phyloP scores from a whole-genome alignment of 2,113 vertebrate genomes.

The Leucoraja erinaceus region DNA sequence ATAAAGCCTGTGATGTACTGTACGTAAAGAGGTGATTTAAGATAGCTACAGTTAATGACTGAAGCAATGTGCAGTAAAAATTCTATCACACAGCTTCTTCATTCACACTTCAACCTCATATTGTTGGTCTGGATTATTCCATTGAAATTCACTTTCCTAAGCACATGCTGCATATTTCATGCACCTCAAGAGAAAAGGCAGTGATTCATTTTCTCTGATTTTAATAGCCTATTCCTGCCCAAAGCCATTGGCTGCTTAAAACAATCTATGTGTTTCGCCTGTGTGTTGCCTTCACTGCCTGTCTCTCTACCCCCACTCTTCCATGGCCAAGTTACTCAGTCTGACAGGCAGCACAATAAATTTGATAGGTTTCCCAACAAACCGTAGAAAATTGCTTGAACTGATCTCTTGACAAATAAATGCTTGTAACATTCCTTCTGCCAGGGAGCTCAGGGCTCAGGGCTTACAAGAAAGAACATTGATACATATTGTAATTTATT shows the following conservation, averaged over 20 bases:
- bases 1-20: background rate
- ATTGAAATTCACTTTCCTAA: background rate
- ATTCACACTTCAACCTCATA: background rate
- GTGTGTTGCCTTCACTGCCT: background rate
- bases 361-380: background rate
- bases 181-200: background rate
- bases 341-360: background rate
- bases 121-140: background rate
- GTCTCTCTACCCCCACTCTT: background rate
- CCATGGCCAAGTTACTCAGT: background rate
- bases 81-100: background rate
- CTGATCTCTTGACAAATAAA: background rate
- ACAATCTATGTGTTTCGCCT: background rate
- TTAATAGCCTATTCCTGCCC: background rate
- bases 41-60: background rate
- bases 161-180: background rate
- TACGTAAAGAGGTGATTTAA: background rate
- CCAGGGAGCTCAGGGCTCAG: background rate
- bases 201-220: background rate
- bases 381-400: background rate
- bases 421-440: background rate
- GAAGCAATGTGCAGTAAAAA: background rate
- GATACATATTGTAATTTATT: background rate
- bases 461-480: background rate
- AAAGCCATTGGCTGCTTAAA: background rate